These are phyloP conservation scores for Nomada ruficornis DNA, from an alignment of 2,888 invertebrate genomes.

Conservation along the genomic window DNA sequence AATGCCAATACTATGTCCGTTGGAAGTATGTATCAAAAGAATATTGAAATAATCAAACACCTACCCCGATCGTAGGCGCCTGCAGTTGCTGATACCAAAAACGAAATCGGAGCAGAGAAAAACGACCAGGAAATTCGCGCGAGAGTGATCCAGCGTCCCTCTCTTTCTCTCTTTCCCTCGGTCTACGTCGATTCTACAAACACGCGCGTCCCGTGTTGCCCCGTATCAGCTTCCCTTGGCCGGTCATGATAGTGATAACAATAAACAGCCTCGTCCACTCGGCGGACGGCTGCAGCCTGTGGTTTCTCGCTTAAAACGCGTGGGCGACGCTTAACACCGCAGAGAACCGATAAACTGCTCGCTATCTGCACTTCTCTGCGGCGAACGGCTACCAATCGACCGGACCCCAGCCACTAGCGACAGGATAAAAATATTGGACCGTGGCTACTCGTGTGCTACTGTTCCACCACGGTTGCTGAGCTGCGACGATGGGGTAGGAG, in stretches of 20 bases:
- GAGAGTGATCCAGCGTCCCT: background rate
- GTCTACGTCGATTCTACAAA: constrained; percentile 24
- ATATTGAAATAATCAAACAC: too few species aligned
- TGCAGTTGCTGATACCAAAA: background rate
- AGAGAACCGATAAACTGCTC: constrained; percentile 74
- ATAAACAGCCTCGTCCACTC: constrained; percentile 71
- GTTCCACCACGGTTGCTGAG: constrained; percentile 49
- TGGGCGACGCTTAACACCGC: constrained; percentile 81
- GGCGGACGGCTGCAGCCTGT: constrained; percentile 44
- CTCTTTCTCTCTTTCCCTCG: background rate
- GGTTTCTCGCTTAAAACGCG: constrained; percentile 70
- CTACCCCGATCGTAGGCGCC: background rate
- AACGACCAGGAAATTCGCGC: constrained; percentile 24
- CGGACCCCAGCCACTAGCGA: constrained; percentile 40
- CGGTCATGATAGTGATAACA: constrained; percentile 79
- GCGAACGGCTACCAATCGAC: constrained; percentile 70
- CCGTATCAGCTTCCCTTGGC: constrained; percentile 78
- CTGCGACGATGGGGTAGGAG: background rate
- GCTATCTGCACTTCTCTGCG: constrained; percentile 80
- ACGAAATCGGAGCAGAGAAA: background rate
- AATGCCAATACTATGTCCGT: too few species aligned
- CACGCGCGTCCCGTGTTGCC: constrained; percentile 48
- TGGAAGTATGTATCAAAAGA: too few species aligned
- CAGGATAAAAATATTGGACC: constrained; percentile 57
- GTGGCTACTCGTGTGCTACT: constrained; percentile 57